Evolutionary conservation across 2,113 vertebrate species (phyloP).

Genomic region (Periophthalmus modestus): DNA sequence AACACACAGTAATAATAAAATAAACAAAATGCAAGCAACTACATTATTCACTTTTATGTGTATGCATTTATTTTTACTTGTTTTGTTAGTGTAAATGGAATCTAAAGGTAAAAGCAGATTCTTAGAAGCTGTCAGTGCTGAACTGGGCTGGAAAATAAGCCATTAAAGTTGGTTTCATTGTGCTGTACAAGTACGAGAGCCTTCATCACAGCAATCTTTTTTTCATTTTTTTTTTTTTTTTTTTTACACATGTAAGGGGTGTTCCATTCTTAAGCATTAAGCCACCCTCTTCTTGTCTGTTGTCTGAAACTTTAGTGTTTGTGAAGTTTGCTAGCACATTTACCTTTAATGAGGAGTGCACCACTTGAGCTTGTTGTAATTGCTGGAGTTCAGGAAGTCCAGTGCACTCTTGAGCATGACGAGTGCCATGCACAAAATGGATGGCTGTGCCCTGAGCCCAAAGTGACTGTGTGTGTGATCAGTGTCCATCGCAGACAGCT

Average conservation of each 20-base stretch:
- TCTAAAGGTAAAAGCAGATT: constrained; percentile 5
- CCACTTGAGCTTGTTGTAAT: constrained; percentile 35
- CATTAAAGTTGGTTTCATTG: background rate
- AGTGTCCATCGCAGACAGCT: constrained; percentile 69
- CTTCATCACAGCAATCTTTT: background rate
- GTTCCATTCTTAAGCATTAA: too few relatives aligned
- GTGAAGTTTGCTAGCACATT: background rate
- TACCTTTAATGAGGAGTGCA: constrained; percentile 17
- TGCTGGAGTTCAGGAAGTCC: constrained; percentile 35
- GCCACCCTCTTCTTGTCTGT: background rate
- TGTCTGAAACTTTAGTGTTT: background rate
- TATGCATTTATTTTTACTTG: too few relatives aligned
- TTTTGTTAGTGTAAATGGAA: constrained; percentile 35
- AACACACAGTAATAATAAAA: background rate
- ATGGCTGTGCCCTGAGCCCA: constrained; percentile 59
- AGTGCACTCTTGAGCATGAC: constrained; percentile 27
- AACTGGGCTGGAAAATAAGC: background rate
- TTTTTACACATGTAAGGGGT: too few relatives aligned
- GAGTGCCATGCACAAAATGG: constrained; percentile 52
- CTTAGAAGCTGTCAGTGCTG: background rate
- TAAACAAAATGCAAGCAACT: constrained; percentile 25
- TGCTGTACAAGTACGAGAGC: background rate
- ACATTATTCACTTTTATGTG: background rate
- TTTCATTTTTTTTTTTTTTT: too few relatives aligned
- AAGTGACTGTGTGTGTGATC: constrained; percentile 70